Base-by-base conservation (phyloP, 2,113 vertebrate species). In the Leptobrachium ailaonicum region DNA sequence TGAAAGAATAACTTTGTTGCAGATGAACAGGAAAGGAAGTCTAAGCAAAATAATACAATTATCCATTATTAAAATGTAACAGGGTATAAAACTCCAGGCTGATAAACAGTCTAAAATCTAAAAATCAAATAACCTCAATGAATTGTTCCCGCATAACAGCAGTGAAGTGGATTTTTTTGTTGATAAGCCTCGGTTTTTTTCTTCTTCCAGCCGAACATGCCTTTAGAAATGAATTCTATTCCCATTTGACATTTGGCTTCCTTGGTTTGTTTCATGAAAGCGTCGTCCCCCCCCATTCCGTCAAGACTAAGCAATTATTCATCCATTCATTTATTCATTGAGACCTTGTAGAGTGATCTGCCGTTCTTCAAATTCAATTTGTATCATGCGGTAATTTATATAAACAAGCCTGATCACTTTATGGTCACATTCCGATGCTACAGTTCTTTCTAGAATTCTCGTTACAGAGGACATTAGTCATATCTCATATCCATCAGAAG, bases 301-400 rank as follows among this genome's bases (percentile, higher is more conserved):
- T 80, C 47, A 54, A 67, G 47, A 56, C 62, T 64, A 14, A 66
- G 64, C 77, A 73, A 73, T 73, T 80, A 73, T 80, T 73, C 62
- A 80, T 80, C 64, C 41, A 80, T 80, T 67, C 47, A 80, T 80
- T 80, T 64, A 73, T 73, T 66, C 42, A 64, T 75, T 42, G 12
- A 66, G 71, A 79, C 70, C n/a, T 73, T 79, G 77, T 13, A 41
- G 43, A 80, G 50, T 54, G 70, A 67, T 66, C 70, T 73, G n/a
- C 53, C 60, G 14, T 62, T 80, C 62, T 73, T 73, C 77, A 73
- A 66, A 58, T 73, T 54, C 56, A 67, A 66, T 73, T 73, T 44
- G 72, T 56, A 58, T 66, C 71, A 73, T 66, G 77, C 47, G 63
- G 60, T 71, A 64, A 79, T 72, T 79, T 66, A n/a, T 79, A 43